Evolutionary conservation across 1,140 invertebrate species (phyloP), one percentile per base, ranked within the genome.

Genomic region (Drosophila pandora): DNA sequence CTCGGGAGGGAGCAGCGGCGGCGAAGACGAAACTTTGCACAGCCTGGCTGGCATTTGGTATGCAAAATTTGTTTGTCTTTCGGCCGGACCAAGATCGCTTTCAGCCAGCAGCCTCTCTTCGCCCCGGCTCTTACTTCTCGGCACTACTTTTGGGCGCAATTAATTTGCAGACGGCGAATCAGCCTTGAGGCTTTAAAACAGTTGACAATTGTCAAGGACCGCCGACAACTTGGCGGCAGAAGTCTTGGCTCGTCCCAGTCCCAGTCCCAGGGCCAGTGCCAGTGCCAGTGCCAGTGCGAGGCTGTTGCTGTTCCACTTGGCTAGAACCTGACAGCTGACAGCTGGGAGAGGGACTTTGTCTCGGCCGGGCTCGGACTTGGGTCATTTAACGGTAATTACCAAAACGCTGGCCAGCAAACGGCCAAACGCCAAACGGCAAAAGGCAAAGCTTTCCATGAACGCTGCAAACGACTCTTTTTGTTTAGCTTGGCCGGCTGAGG

Each of bases 321-420:
- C 13, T 21, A 43, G 17, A 21, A 43, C 41, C 52, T 80, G 72
- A 81, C 78, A 76, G 58, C 63, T 72, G 58, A 59, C 60, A 60
- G 32, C 28, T 21, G 64, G 39, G 12, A 54, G 13, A 52, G n/a
- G 28, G 23, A 69, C 65, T 69, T 56, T 67, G 65, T 68, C 32
- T 52, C 39, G 43, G 17, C 41, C 8, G 8, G 41, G 39, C 13
- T 76, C 54, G 43, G 76, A 63, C 82, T 58, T 75, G 83, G 82
- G 82, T 87, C 78, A 88, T 87, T 87, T 87, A 88, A 88, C 82
- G 82, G 82, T 87, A 87, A 87, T 87, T 87, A 88, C 83, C 61
- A 64, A 76, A 76, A 74, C 62, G 48, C 63, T 61, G 25, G 39
- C 47, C 55, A 5, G 25, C 25, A 28, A 6, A 6, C 25, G 5